Evolutionary conservation across 2,888 invertebrate genomes (phyloP).

Genomic region (Odontocerum albicorne): DNA sequence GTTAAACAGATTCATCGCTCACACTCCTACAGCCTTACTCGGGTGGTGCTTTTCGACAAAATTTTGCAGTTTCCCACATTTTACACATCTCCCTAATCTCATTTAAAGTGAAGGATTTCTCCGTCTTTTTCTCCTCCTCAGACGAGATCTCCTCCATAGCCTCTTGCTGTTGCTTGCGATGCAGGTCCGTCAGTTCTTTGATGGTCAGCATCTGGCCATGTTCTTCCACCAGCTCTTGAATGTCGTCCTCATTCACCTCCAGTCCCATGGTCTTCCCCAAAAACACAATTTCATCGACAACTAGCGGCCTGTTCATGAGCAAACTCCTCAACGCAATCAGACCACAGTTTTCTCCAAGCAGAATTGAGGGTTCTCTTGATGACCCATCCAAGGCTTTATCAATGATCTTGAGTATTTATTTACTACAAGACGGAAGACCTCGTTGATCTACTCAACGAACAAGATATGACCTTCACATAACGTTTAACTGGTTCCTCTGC

Average conservation of each 20-base stretch:
- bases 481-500: conserved; percentile 1
- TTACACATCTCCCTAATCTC: too few species aligned
- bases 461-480: conserved; percentile 33
- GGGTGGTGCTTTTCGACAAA: too few species aligned
- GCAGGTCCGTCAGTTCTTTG: conserved; percentile 6
- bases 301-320: too few species aligned
- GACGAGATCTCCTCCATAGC: conserved; percentile 6
- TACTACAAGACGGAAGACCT: conserved; percentile 5
- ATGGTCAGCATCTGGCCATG: conserved; percentile 10
- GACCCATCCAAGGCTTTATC: conserved; percentile 1
- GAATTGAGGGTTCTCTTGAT: neutral
- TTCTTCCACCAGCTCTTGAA: conserved; percentile 17
- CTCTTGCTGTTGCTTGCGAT: conserved; percentile 4
- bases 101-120: too few species aligned
- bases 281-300: conserved; percentile 16
- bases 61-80: too few species aligned
- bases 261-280: conserved; percentile 19
- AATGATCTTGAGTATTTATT: conserved; percentile 7
- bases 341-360: conserved; percentile 1
- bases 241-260: conserved; percentile 19
- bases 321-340: too few species aligned
- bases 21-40: too few species aligned
- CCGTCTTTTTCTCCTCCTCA: conserved; percentile 14
- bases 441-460: conserved; percentile 31
- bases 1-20: too few species aligned